phyloP scores from a whole-genome alignment of 2,888 invertebrate species.

The Tachina lurida region DNA sequence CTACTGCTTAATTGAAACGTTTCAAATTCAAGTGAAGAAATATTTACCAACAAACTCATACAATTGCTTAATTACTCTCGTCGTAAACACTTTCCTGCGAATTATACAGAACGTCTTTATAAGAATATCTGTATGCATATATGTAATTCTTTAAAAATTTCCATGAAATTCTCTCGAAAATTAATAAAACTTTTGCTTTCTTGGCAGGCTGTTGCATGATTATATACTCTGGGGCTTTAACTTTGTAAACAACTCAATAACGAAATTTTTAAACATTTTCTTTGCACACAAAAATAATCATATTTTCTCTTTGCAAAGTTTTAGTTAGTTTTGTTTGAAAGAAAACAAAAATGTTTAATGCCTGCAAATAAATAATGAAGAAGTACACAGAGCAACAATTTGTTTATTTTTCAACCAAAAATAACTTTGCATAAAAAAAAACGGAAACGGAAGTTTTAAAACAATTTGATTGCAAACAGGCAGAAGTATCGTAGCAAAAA shows the following conservation, averaged over 20 bases:
- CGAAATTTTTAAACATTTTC: constrained; percentile 37
- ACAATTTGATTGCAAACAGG: constrained; percentile 49
- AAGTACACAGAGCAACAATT: constrained; percentile 16
- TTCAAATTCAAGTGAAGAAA: too few relatives aligned
- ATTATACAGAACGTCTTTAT: background rate
- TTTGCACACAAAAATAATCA: constrained; percentile 21
- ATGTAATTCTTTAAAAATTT: too few relatives aligned
- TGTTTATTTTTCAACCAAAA: constrained; percentile 39
- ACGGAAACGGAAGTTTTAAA: constrained; percentile 69
- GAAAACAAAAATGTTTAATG: constrained; percentile 10
- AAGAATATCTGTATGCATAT: too few relatives aligned
- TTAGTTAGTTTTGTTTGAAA: constrained; percentile 29
- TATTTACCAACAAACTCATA: too few relatives aligned
- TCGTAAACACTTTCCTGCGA: too few relatives aligned
- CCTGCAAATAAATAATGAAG: constrained; percentile 22
- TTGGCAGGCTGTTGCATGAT: background rate
- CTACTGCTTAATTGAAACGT: too few relatives aligned
- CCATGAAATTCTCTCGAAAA: constrained; percentile 4
- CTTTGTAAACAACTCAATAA: constrained; percentile 48
- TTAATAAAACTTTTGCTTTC: constrained; percentile 60
- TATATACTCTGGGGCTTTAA: constrained; percentile 40
- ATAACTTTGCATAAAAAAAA: constrained; percentile 46
- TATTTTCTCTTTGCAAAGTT: constrained; percentile 21
- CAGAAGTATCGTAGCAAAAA: constrained; percentile 9
- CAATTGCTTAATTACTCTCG: too few relatives aligned